phyloP scores from a whole-genome alignment of 2,113 vertebrate genomes.

The Oryzias javanicus region DNA sequence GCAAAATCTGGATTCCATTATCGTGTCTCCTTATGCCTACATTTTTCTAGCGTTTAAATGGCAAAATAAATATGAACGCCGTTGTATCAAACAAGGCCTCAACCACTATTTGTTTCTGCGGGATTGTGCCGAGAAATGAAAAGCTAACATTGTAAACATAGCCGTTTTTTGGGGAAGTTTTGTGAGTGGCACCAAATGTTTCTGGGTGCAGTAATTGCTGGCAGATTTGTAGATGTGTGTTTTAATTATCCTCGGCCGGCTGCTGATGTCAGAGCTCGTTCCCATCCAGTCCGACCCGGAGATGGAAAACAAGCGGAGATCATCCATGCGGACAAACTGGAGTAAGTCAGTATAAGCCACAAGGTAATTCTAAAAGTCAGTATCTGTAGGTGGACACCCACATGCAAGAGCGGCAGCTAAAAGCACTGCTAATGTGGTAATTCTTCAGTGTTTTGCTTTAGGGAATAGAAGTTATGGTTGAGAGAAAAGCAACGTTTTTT shows the following conservation, averaged over 20 bases:
- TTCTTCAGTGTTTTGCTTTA: conserved; percentile 3
- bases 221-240: conserved; percentile 75
- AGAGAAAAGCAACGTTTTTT: conserved; percentile 12
- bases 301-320: conserved; percentile 59
- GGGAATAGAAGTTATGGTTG: conserved; percentile 13
- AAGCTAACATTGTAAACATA: conserved; percentile 74
- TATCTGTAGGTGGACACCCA: conserved; percentile 23
- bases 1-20: conserved; percentile 76
- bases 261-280: conserved; percentile 60
- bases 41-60: conserved; percentile 76
- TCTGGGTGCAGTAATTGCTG: conserved; percentile 70
- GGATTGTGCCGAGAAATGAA: conserved; percentile 72
- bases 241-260: conserved; percentile 75
- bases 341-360: conserved; percentile 39
- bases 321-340: conserved; percentile 47
- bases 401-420: conserved; percentile 13
- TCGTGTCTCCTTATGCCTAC: conserved; percentile 72
- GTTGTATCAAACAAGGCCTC: conserved; percentile 68
- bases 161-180: conserved; percentile 62
- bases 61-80: conserved; percentile 75
- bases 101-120: conserved; percentile 78
- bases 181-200: conserved; percentile 72
- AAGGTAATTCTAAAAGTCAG: conserved; percentile 40
- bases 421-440: conserved; percentile 21
- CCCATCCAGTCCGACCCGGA: conserved; percentile 48